Base-by-base conservation (phyloP, 2,888 invertebrate species). In the Cheilosia scutellata region DNA sequence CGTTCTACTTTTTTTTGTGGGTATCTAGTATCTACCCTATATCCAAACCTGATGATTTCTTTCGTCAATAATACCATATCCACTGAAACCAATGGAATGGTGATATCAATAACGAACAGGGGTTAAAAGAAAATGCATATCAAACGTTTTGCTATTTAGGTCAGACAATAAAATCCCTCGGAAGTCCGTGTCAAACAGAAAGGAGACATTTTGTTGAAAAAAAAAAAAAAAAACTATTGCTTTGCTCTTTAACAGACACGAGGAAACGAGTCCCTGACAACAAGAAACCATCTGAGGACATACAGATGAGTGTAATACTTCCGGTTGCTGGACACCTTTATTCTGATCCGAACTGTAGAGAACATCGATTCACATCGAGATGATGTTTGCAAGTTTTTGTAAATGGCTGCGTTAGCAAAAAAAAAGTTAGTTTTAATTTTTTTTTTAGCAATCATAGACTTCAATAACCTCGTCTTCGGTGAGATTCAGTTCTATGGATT, bases 81-180 rank as follows among this genome's bases (percentile, higher is more conserved):
- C 40, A 62, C 29, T 72, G 25, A 49, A 44, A 42, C 47, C 11
- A 3, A 53, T 55, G 62, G 42, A 62, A 31, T 29, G 31, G 29
- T 25, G 33, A 33, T 53, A 55, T 63, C 20, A 62, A 42, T 60
- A 49, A 13, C 16, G 9, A 44, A n/a, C 70, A 70, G 16, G 40
- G 25, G 37, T 25, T 37, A 37, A 47, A 65, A 66, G 60, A 60
- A 11, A 27, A 11, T n/a, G 57, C 62, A 37, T 58, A 29, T 58
- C 37, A 76, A 76, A 51, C 58, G 51, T 31, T 53, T 76, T 29
- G 29, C 40, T 31, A 51, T 76, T 58, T 42, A 53, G 49, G 58
- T 68, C 66, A 76, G 58, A 66, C 49, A 66, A 66, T 66, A 51
- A 42, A 51, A 42, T 44, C 37, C 33, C 11, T 53, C n/a, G 44